These are phyloP conservation scores for Apocrypta bakeri DNA, from an alignment of 1,140 invertebrate species.

Conservation along the genomic window DNA sequence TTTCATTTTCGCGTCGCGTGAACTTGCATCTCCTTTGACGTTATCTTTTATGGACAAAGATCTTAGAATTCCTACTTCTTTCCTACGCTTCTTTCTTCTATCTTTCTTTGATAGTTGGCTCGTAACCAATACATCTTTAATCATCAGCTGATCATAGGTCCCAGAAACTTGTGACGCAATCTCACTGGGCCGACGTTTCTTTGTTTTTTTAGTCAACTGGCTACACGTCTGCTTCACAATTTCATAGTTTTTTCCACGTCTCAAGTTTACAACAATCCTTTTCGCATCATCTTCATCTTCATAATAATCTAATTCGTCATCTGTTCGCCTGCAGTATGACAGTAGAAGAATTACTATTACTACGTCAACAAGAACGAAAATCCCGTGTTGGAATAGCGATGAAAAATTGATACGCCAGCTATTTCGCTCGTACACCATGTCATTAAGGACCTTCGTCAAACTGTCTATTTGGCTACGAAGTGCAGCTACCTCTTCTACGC, in stretches of 20 bases:
- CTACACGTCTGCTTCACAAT: slow-evolving; percentile 37
- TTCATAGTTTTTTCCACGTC: slow-evolving; percentile 34
- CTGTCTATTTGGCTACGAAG: slow-evolving; percentile 78
- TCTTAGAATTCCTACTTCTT: slow-evolving; percentile 54
- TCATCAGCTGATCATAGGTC: slow-evolving; percentile 75
- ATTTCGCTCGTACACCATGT: slow-evolving; percentile 78
- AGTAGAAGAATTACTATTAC: slow-evolving; percentile 73
- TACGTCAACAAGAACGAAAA: slow-evolving; percentile 75
- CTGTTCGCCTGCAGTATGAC: slow-evolving; percentile 69
- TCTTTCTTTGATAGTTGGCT: slow-evolving; percentile 61
- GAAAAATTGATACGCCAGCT: slow-evolving; percentile 79
- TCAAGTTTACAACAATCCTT: neutral
- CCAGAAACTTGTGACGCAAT: slow-evolving; percentile 83
- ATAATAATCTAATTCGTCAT: slow-evolving; percentile 51
- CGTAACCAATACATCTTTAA: slow-evolving; percentile 64
- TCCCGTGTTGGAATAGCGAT: slow-evolving; percentile 75
- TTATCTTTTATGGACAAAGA: slow-evolving; percentile 51
- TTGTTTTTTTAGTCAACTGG: slow-evolving; percentile 64
- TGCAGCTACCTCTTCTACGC: slow-evolving; percentile 78
- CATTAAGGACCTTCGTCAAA: slow-evolving; percentile 76
- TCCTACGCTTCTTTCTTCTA: slow-evolving; percentile 70
- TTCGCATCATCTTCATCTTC: slow-evolving; percentile 46
- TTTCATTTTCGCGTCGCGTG: slow-evolving; percentile 42
- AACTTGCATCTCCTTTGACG: slow-evolving; percentile 43
- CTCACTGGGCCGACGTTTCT: slow-evolving; percentile 83